Base-by-base conservation (phyloP, 2,113 vertebrate genomes). In the Chamaetylas fuelleborni region DNA sequence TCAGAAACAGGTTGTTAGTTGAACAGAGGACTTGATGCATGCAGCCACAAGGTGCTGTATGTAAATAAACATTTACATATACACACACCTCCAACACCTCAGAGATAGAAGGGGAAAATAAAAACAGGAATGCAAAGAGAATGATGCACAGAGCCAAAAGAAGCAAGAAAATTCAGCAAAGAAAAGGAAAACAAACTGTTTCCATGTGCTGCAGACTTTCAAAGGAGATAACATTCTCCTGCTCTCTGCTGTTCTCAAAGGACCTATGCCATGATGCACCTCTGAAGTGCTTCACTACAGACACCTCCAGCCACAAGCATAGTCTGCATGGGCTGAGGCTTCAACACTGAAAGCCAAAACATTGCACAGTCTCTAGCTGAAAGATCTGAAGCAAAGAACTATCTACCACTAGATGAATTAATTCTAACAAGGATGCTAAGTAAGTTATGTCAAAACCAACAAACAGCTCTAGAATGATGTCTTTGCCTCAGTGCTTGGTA, bases 291-390 rank as follows among this genome's bases (percentile, higher is more conserved):
- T 19, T 14, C 70, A 23, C 26, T 31, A 50, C 2, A 56, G 15
- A 70, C 42, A 56, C 6, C 40, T 72, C 70, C 22, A 57, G 19
- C 28, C 28, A 45, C 0, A 0, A 15, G 23, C 29, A 58, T 12
- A 1, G 1, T 8, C 64, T 56, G 36, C 34, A 42, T 2, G 42
- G 20, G n/a, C 33, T 66, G 12, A 40, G 6, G 40, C n/a, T 80
- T 25, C 89, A 53, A 33, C 25, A 54, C 57, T 43, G 13, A 25
- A 67, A 93, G n/a, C 25, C 83, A 70, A 77, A 91, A 70, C 8
- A 86, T 0, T 48, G 61, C 70, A 74, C 15, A 56, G 57, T 5
- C 13, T 36, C 8, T 12, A 4, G 8, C 0, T 80, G 50, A 17
- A 72, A 65, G 36, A 66, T 16, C 19, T n/a, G 57, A 83, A 86